phyloP scores from a whole-genome alignment of 1,140 invertebrate genomes.

The Atopsyche davidsoni region DNA sequence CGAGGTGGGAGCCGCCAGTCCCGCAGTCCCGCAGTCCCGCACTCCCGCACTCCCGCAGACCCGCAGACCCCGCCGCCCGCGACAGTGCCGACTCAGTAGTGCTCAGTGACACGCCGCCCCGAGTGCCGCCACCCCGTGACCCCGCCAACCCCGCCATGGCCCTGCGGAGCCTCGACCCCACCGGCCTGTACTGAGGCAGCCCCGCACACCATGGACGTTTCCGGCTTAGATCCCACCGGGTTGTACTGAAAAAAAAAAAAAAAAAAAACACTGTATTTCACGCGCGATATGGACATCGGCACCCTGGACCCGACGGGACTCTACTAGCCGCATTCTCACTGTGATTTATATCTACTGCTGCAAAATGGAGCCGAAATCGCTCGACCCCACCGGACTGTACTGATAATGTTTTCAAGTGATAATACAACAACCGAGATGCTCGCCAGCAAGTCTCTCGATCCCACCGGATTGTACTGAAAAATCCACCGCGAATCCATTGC shows the following conservation, averaged over 20 bases:
- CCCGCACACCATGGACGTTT: conserved; percentile 6
- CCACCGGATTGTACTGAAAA: conserved; percentile 18
- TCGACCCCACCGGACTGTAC: conserved; percentile 3
- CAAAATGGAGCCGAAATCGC: background rate
- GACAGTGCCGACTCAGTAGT: too few species aligned
- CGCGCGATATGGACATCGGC: conserved; percentile 9
- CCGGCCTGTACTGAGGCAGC: background rate
- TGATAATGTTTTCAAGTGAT: background rate
- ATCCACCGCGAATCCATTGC: too few species aligned
- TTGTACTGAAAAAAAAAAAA: background rate
- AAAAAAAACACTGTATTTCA: background rate
- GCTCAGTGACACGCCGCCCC: too few species aligned
- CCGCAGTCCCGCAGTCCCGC: too few species aligned
- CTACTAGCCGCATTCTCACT: background rate
- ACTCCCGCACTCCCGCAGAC: too few species aligned
- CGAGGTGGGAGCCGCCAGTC: too few species aligned
- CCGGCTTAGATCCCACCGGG: conserved; percentile 5
- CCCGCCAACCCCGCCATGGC: conserved; percentile 1
- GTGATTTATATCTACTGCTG: background rate
- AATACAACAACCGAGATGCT: conserved; percentile 5
- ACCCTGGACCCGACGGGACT: conserved; percentile 7
- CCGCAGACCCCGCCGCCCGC: too few species aligned
- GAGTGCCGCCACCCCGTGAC: too few species aligned
- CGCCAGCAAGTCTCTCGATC: conserved; percentile 4
- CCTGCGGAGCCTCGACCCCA: background rate